Evolutionary conservation across 2,888 invertebrate species (phyloP).

Genomic region (Eumacrocentrus americanus): DNA sequence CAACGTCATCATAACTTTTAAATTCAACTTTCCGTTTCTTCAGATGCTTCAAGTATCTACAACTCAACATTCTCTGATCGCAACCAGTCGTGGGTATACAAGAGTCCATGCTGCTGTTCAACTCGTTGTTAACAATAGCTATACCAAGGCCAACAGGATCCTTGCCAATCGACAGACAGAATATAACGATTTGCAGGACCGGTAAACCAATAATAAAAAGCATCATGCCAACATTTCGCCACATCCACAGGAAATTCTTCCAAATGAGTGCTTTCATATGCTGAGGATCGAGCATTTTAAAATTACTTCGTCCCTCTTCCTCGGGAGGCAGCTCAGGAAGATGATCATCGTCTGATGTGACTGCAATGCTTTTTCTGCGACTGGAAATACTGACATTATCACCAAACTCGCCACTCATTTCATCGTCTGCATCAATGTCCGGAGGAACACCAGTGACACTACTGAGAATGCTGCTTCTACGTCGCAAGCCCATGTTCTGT

Average conservation of each 20-base stretch:
- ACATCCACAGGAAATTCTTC: conserved; percentile 88
- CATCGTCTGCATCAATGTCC: conserved; percentile 60
- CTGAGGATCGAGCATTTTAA: conserved; percentile 71
- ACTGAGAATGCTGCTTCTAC: conserved; percentile 80
- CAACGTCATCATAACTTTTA: conserved; percentile 68
- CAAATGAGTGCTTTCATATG: conserved; percentile 84
- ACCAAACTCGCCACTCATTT: conserved; percentile 87
- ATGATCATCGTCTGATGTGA: conserved; percentile 64
- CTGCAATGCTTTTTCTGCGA: conserved; percentile 69
- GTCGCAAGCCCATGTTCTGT: conserved; percentile 81
- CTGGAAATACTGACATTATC: conserved; percentile 83
- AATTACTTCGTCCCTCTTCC: conserved; percentile 60
- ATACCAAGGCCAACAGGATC: conserved; percentile 79
- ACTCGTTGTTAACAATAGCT: conserved; percentile 83
- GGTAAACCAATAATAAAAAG: conserved; percentile 86
- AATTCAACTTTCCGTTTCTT: conserved; percentile 71
- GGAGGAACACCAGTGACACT: conserved; percentile 66
- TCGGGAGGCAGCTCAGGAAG: conserved; percentile 73
- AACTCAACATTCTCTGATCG: conserved; percentile 73
- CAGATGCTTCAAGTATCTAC: conserved; percentile 76
- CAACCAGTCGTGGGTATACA: conserved; percentile 64
- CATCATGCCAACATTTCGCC: conserved; percentile 82
- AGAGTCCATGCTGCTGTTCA: conserved; percentile 56
- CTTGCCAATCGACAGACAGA: conserved; percentile 88
- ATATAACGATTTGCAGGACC: conserved; percentile 83